A percentile compares a stretch with the other conserved stretches of the same genome.
Conservation (phyloP, 2,797 vertebrate genomes). For the Scomberomorus guttatus region DNA sequence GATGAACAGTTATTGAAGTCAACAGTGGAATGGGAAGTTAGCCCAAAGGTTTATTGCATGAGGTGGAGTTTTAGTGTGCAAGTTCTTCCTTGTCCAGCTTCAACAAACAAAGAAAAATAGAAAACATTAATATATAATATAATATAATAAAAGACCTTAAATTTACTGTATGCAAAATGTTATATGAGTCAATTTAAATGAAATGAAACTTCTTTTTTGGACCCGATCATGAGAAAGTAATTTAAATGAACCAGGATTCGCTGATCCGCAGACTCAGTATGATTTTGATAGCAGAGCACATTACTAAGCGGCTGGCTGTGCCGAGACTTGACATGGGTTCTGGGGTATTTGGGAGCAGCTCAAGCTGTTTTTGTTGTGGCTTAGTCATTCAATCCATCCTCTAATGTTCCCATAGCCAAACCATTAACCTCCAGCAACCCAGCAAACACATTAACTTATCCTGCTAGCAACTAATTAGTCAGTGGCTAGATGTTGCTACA, state of each 20-base stretch:
- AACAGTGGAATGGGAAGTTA: neutral
- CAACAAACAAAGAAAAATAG: neutral
- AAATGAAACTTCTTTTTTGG: conserved; percentile 16
- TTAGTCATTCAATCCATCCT: conserved; percentile 55
- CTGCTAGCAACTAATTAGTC: conserved; percentile 36
- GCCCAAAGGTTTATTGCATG: conserved; percentile 4
- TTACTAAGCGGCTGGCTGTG: conserved; percentile 36
- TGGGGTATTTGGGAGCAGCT: conserved; percentile 43
- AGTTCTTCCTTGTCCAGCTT: neutral
- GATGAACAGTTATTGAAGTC: neutral
- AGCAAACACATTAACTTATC: conserved; percentile 31
- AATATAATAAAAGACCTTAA: neutral
- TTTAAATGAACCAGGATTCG: conserved; percentile 10
- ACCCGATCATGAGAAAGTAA: conserved; percentile 5
- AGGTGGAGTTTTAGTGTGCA: conserved; percentile 16
- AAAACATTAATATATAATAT: neutral
- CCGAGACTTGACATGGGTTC: conserved; percentile 43
- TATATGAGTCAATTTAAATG: neutral
- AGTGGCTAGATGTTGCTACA: conserved; percentile 21
- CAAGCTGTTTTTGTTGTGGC: conserved; percentile 51
- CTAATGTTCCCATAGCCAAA: conserved; percentile 33
- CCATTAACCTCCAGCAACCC: conserved; percentile 44
- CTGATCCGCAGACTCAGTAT: neutral
- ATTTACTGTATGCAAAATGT: neutral
- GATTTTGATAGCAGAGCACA: conserved; percentile 34